These are phyloP conservation scores for Actinia equina DNA, from an alignment of 64 coral and sea anemone species.

Conservation along the genomic window DNA sequence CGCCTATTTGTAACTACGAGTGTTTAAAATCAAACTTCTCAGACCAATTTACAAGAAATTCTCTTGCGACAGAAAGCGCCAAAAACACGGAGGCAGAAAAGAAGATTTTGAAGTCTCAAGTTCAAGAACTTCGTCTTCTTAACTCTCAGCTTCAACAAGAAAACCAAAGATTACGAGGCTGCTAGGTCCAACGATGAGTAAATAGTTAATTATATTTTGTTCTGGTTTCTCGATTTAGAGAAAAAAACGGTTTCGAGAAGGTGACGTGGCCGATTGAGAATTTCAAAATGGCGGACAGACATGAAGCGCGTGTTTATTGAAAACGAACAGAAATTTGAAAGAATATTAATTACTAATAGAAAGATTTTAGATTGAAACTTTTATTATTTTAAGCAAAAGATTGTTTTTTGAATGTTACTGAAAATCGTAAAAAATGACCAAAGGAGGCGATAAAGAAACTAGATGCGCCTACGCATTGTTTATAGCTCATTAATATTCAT, in stretches of 20 bases:
- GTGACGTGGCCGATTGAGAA: conserved; percentile 9
- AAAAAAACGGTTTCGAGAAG: neutral
- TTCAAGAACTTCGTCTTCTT: neutral
- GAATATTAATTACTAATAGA: neutral
- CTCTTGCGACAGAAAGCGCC: neutral
- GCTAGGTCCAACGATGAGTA: neutral
- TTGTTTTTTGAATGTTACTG: neutral
- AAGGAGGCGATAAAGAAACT: neutral
- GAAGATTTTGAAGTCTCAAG: neutral
- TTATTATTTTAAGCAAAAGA: neutral
- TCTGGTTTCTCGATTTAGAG: neutral
- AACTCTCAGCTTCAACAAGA: neutral
- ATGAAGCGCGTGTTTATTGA: neutral
- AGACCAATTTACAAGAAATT: neutral
- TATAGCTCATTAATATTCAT: neutral
- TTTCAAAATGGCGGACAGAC: conserved; percentile 15
- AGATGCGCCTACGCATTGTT: neutral
- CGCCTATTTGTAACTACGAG: neutral
- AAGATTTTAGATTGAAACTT: neutral
- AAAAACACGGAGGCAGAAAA: neutral
- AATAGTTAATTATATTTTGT: neutral
- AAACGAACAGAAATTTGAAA: neutral
- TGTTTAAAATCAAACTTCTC: neutral
- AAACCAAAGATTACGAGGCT: conserved; percentile 19
- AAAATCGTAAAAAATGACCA: neutral